Conservation (phyloP, 2,113 vertebrate species). For the Phaethon lepturus region DNA sequence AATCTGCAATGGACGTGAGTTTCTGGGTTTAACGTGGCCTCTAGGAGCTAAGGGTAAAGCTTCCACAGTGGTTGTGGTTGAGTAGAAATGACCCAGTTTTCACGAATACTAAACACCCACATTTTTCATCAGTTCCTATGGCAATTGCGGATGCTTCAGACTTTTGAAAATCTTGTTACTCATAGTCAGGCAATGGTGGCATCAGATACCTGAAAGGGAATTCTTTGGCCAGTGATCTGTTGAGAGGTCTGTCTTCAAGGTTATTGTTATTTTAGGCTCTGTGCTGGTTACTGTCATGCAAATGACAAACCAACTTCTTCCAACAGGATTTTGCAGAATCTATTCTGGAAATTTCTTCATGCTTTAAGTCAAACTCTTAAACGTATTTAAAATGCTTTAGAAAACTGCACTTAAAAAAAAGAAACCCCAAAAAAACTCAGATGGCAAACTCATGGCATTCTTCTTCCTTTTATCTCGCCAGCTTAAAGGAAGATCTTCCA, state of each 20-base stretch:
- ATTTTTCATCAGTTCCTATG: background rate
- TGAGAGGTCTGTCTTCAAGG: background rate
- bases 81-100: background rate
- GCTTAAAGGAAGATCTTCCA: constrained; percentile 52
- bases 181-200: background rate
- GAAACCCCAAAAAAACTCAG: background rate
- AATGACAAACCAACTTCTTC: background rate
- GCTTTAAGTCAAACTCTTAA: background rate
- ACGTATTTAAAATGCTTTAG: constrained; percentile 15
- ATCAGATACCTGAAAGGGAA: background rate
- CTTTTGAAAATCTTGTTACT: background rate
- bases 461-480: constrained; percentile 43
- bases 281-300: background rate
- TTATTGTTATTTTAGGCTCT: background rate
- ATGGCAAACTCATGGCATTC: constrained; percentile 21
- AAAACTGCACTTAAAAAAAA: background rate
- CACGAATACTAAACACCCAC: background rate
- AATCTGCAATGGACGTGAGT: background rate
- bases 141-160: background rate
- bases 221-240: background rate
- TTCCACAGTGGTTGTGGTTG: background rate
- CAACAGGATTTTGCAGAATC: background rate
- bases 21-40: background rate
- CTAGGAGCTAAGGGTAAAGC: background rate
- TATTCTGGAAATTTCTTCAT: background rate